A percentile compares a stretch with the other conserved stretches of the same genome.
phyloP scores from a whole-genome alignment of 1,140 invertebrate genomes.

The Eupeodes corollae region DNA sequence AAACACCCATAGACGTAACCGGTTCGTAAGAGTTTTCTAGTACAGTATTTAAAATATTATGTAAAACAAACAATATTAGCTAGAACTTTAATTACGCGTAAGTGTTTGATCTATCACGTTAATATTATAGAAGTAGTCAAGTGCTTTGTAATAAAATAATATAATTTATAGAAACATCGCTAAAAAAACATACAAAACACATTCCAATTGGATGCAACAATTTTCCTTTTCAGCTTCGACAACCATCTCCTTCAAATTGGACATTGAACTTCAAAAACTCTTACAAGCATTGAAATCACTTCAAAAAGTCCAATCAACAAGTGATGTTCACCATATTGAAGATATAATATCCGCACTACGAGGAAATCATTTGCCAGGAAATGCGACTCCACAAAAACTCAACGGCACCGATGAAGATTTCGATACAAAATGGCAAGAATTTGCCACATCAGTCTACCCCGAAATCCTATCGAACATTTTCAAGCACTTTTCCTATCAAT shows the following conservation, averaged over 20 bases:
- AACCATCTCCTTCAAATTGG: not conserved
- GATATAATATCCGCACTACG: slow-evolving; percentile 10
- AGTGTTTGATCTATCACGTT: no score
- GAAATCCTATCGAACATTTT: slow-evolving; percentile 38
- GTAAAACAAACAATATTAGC: no score
- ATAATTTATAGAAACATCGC: no score
- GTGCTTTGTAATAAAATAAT: no score
- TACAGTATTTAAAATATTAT: no score
- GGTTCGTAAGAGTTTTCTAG: no score
- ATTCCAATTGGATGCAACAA: slow-evolving; percentile 36
- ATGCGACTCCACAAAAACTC: slow-evolving; percentile 50
- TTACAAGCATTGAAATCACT: slow-evolving; percentile 8
- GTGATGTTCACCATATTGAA: slow-evolving; percentile 13
- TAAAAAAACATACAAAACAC: slow-evolving; percentile 12
- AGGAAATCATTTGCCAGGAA: slow-evolving; percentile 42
- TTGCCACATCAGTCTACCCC: slow-evolving; percentile 37
- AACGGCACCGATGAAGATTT: slow-evolving; percentile 32
- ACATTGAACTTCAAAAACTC: slow-evolving; percentile 1
- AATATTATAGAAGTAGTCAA: no score
- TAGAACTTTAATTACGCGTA: no score
- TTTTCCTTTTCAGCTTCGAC: slow-evolving; percentile 26
- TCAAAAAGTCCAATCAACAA: slow-evolving; percentile 8
- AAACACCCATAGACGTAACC: no score
- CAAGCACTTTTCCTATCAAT: slow-evolving; percentile 42
- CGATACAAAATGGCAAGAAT: slow-evolving; percentile 23